phyloP scores from a whole-genome alignment of 2,797 vertebrate species.

The Tragopan temminckii region DNA sequence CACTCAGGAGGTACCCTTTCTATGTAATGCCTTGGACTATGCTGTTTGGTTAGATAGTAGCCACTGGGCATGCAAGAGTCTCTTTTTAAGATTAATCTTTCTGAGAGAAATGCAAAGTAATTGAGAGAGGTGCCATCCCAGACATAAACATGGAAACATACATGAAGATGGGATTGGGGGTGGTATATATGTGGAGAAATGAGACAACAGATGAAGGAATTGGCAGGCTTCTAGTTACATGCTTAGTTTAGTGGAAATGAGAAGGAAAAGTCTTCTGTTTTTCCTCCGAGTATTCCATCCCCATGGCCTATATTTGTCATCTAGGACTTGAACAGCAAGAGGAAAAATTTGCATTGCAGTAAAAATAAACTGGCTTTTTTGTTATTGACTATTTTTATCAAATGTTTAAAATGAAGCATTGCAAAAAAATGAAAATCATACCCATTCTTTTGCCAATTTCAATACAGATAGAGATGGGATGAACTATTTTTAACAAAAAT shows the following conservation, averaged over 20 bases:
- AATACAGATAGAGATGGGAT: slow-evolving; percentile 82
- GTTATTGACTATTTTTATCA: slow-evolving; percentile 86
- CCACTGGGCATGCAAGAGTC: neutral
- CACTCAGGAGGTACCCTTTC: neutral
- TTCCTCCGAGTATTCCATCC: neutral
- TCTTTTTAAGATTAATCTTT: neutral
- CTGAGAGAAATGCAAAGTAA: neutral
- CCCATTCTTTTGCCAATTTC: slow-evolving; percentile 80
- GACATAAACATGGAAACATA: neutral
- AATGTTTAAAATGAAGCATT: slow-evolving; percentile 76
- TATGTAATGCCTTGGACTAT: neutral
- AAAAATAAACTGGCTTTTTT: slow-evolving; percentile 81
- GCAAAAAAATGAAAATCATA: slow-evolving; percentile 84
- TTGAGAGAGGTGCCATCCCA: neutral
- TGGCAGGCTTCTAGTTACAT: slow-evolving; percentile 22
- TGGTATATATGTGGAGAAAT: neutral
- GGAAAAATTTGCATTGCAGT: slow-evolving; percentile 67
- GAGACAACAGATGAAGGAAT: neutral
- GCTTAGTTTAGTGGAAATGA: slow-evolving; percentile 40
- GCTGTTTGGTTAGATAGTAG: neutral
- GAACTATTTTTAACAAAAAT: slow-evolving; percentile 86
- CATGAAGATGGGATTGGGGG: neutral
- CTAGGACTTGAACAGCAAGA: slow-evolving; percentile 35
- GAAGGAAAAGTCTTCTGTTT: slow-evolving; percentile 31
- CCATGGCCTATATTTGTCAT: slow-evolving; percentile 52